Evolutionary conservation across 2,797 vertebrate species (phyloP).

Genomic region (Netta rufina): DNA sequence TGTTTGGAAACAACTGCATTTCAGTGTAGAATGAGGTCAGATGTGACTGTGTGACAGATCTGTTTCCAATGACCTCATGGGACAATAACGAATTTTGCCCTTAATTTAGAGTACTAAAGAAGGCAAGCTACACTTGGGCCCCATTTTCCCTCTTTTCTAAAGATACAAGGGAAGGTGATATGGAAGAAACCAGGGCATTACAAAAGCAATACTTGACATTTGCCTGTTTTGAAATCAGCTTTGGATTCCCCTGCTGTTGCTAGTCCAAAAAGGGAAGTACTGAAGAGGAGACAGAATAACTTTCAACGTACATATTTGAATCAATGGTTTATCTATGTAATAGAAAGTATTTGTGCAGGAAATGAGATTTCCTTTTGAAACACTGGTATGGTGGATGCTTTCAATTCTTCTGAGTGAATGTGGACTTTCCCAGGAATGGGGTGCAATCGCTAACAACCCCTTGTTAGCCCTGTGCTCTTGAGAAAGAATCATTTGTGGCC

Average conservation of each 20-base stretch:
- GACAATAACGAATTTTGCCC: background rate
- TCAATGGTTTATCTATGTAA: background rate
- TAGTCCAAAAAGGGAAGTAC: background rate
- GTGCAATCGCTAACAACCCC: no score
- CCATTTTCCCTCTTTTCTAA: background rate
- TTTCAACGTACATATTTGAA: background rate
- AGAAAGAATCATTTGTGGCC: no score
- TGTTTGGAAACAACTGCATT: background rate
- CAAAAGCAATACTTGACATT: background rate
- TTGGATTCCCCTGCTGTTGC: no score
- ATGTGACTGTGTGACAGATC: no score
- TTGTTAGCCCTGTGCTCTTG: no score
- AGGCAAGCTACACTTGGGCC: background rate
- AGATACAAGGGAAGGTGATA: background rate
- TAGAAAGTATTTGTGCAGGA: background rate
- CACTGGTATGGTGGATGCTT: background rate
- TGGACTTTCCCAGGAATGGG: no score
- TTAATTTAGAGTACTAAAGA: background rate
- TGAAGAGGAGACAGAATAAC: background rate
- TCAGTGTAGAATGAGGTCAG: no score
- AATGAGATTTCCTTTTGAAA: background rate
- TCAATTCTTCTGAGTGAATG: background rate
- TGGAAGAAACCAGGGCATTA: background rate
- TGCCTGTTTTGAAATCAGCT: background rate
- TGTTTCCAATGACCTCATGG: background rate